A percentile compares a stretch with the other conserved stretches of the same genome.
These are phyloP conservation scores for Tenthredo amoena DNA, from an alignment of 2,888 invertebrate genomes.

Conservation along the genomic window DNA sequence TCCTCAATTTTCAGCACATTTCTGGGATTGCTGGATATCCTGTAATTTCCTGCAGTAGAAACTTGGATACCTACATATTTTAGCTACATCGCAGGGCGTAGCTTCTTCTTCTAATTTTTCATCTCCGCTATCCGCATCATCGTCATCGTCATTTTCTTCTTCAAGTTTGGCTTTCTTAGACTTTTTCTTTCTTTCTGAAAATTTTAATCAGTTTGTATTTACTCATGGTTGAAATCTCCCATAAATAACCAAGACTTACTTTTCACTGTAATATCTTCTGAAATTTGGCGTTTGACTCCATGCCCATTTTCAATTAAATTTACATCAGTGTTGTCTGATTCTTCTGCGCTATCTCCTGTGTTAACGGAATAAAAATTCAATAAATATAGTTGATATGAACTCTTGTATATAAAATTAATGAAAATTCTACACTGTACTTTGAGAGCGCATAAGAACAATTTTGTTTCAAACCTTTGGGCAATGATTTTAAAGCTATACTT, in stretches of 20 bases:
- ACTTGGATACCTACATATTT: conserved; percentile 64
- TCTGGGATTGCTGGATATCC: background rate
- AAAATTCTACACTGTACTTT: background rate
- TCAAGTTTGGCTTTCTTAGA: conserved; percentile 55
- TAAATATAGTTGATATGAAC: background rate
- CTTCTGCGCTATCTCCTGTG: conserved; percentile 4
- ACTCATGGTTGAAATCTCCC: background rate
- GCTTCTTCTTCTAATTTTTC: conserved; percentile 63
- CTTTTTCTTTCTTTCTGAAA: conserved; percentile 61
- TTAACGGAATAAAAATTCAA: background rate
- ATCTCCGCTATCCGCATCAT: conserved; percentile 62
- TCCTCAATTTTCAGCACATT: background rate
- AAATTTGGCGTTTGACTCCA: conserved; percentile 59
- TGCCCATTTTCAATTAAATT: conserved; percentile 46
- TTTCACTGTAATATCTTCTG: conserved; percentile 61
- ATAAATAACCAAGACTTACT: conserved; percentile 60
- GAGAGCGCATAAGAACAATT: background rate
- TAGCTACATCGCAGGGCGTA: conserved; percentile 69
- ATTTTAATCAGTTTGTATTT: conserved; percentile 31
- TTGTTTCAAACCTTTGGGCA: background rate
- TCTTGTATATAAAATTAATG: background rate
- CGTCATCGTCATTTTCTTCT: conserved; percentile 63
- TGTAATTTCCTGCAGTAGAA: background rate
- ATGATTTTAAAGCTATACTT: background rate
- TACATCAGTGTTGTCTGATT: conserved; percentile 2